Base-by-base conservation (phyloP, 2,113 vertebrate genomes). In the Irena cyanogastra region DNA sequence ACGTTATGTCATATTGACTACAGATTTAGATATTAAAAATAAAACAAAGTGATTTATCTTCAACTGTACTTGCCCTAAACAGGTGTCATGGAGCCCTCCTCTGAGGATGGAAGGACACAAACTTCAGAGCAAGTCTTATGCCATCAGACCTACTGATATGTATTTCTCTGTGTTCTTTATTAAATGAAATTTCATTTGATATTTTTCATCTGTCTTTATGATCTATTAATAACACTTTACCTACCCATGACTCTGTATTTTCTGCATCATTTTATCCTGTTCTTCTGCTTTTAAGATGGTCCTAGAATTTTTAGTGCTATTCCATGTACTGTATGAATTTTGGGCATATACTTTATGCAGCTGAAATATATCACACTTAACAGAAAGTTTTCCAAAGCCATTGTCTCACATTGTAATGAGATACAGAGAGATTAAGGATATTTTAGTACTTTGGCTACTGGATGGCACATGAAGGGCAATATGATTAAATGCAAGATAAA, bases 401-500 rank as follows among this genome's bases (percentile, higher is more conserved):
- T 79, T 71, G 79, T 79, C 57, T 95, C 44, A 77, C 84, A 83
- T 16, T 91, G 71, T 95, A 95, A 94, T 95, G 91, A 95, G 83
- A 93, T 78, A 83, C 87, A 87, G 84, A 75, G 72, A 94, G 89
- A 95, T 93, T 95, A 96, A 93, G 80, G 56, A 68, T 93, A 92
- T 93, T 95, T 96, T 90, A 94, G 93, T 89, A 57, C 87, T 91
- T 92, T 84, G 92, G 92, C 69, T 94, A 90, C 76, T 95, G 92
- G 74, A 89, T 96, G 93, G 90, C 94, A 96, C 80, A 92, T 95
- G 95, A 96, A 97, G 94, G 94, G 71, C 92, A 95, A 84, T 82
- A 82, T 94, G 94, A 97, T 97, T 93, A 95, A 96, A 90, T 89
- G 70, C 75, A 78, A 95, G 91, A 95, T 95, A 94, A 93, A 97